Percentiles rank a stretch among this genome's conserved stretches.
phyloP scores from a whole-genome alignment of 2,113 vertebrate genomes.

The Pampusana beccarii region DNA sequence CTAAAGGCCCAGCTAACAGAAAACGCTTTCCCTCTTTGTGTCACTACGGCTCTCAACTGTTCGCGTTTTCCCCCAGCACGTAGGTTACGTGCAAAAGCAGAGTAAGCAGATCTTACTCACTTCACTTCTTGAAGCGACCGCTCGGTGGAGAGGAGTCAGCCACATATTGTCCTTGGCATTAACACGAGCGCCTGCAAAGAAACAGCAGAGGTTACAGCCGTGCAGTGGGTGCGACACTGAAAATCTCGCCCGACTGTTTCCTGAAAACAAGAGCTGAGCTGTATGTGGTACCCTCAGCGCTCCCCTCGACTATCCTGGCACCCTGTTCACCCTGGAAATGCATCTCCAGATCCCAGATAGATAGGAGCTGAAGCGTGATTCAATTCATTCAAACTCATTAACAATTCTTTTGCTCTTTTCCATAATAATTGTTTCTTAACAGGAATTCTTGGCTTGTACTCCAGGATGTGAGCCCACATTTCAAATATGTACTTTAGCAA shows the following conservation, averaged over 20 bases:
- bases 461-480: not conserved
- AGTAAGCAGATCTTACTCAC: conserved; percentile 73
- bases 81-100: not conserved
- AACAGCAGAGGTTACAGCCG: conserved; percentile 50
- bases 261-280: not conserved
- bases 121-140: conserved; percentile 94
- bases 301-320: not conserved
- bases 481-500: not conserved
- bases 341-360: not conserved
- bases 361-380: not conserved
- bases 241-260: not conserved
- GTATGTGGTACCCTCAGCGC: fast-evolving
- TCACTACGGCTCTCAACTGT: not conserved
- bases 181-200: conserved; percentile 88
- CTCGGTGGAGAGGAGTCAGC: conserved; percentile 95
- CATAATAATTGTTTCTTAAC: not conserved
- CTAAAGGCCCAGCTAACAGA: not conserved
- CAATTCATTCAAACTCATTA: not conserved
- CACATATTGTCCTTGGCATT: conserved; percentile 99
- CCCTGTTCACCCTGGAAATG: not conserved
- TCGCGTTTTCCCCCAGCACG: not conserved
- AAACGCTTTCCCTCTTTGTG: not conserved
- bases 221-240: not conserved
- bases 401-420: not conserved
- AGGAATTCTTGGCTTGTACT: not conserved